Conservation (phyloP, 2,888 invertebrate species). For the Heterodera filipjevi region DNA sequence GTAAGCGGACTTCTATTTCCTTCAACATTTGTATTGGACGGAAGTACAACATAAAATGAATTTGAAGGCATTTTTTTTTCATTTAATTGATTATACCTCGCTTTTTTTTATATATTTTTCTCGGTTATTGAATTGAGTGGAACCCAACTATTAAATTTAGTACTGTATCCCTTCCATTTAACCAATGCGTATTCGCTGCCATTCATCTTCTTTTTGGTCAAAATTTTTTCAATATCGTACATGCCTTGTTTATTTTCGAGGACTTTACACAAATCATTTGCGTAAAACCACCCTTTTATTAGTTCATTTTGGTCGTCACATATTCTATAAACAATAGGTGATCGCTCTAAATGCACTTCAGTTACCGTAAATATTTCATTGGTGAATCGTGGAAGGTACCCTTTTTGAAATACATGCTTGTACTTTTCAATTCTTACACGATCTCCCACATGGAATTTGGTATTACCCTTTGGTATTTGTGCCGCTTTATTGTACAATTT, state of each 20-base stretch:
- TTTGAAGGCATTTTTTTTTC: conserved; percentile 13
- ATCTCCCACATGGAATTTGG: conserved; percentile 25
- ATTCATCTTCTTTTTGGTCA: background rate
- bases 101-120: conserved; percentile 20
- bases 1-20: conserved; percentile 31
- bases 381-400: conserved; percentile 30
- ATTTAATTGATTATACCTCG: background rate
- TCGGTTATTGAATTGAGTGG: background rate
- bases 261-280: conserved; percentile 14
- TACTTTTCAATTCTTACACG: conserved; percentile 23
- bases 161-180: conserved; percentile 19
- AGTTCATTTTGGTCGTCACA: conserved; percentile 4
- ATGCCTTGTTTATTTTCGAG: conserved; percentile 6
- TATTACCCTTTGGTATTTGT: background rate
- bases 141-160: conserved; percentile 19
- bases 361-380: conserved; percentile 24
- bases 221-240: conserved; percentile 27
- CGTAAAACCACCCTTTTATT: conserved; percentile 28
- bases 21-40: conserved; percentile 18
- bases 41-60: conserved; percentile 21
- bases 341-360: background rate
- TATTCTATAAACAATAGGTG: background rate
- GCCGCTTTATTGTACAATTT: background rate
- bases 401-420: conserved; percentile 29
- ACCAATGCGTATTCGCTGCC: conserved; percentile 19